Base-by-base conservation (phyloP, 2,113 vertebrate genomes). In the Cryptomyrus ogoouensis region DNA sequence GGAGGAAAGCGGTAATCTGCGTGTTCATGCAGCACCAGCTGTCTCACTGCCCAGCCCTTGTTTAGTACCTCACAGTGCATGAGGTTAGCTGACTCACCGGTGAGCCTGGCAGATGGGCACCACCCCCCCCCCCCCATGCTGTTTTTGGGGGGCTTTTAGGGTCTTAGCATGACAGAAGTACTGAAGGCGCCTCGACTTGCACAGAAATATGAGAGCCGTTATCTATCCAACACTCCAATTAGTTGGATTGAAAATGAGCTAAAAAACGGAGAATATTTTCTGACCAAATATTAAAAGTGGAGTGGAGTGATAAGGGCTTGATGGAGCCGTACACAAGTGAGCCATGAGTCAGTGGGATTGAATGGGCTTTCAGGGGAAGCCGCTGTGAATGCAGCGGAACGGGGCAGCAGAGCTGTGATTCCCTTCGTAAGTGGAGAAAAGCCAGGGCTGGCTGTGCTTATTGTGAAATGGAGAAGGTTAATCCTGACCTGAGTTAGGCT, bases 391-490 rank as follows among this genome's bases (percentile, higher is more conserved):
- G 56, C 24, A 9, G 56, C 19, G 17, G 80, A 47, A 46, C 24
- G 39, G 6, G 42, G 2, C 39, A 6, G 35, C 31, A 47, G 21
- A 39, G 31, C 80, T 83, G 39, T 46, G 80, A 47, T 83, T 46
- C n/a, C 7, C 19, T 42, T 83, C 5, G 80, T 39, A 46, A 83
- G 39, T 44, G 44, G 80, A 44, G 80, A 83, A 83, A 47, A 44
- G 21, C 1, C 39, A 44, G 80, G 9, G 42, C 21, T 42, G 77
- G 77, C 27, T 80, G 74, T 44, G 74, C 35, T 83, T 19, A 39
- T 39, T 47, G 19, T 83, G 80, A 83, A 83, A 83, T 47, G 80
- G 39, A 83, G 80, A 83, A 47, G 42, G 80, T 83, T 83, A 83
- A 47, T 47, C 80, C 80, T 10, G 31, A 21, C 3, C 31, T 1